Conservation (phyloP, 2,797 vertebrate species). For the Cephalopachus bancanus region DNA sequence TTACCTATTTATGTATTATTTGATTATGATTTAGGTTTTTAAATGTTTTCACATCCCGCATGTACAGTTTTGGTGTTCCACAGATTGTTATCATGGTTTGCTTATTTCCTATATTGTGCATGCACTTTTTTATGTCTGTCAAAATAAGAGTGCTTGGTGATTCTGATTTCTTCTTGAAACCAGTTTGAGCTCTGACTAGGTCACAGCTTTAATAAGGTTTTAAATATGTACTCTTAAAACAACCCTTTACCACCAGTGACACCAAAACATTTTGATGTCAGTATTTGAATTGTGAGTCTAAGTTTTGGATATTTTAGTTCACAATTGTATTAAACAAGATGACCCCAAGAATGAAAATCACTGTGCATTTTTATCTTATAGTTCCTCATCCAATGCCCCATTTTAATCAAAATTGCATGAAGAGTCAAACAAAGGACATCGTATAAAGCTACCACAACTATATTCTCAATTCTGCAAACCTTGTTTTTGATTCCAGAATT, state of each 20-base stretch:
- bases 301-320: neutral
- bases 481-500: neutral
- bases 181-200: neutral
- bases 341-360: neutral
- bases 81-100: neutral
- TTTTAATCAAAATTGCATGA: neutral
- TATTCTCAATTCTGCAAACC: neutral
- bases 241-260: neutral
- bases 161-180: neutral
- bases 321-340: neutral
- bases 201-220: neutral
- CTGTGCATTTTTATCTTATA: neutral
- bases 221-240: neutral
- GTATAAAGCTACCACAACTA: neutral
- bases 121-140: neutral
- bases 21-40: too few species aligned
- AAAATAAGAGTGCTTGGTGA: neutral
- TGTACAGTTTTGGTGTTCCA: too few species aligned
- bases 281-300: neutral
- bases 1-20: neutral
- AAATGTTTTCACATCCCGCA: too few species aligned
- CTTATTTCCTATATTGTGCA: neutral
- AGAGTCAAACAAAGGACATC: neutral
- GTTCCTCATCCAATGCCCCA: neutral
- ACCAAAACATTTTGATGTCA: neutral